A percentile compares a stretch with the other conserved stretches of the same genome.
phyloP scores from a whole-genome alignment of 2,113 vertebrate species.

The Leptosomus discolor region DNA sequence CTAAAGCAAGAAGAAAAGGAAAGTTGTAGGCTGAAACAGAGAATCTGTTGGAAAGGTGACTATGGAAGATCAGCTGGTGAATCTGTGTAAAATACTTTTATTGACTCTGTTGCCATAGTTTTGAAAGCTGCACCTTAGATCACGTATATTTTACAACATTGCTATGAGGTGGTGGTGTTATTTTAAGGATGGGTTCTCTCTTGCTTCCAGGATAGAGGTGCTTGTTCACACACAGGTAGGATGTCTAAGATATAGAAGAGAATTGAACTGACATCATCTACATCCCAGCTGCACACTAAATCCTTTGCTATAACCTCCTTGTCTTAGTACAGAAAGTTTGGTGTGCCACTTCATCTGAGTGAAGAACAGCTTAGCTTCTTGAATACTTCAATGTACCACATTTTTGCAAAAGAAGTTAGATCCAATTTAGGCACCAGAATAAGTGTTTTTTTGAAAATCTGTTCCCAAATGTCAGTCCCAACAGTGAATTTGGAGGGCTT shows the following conservation, averaged over 20 bases:
- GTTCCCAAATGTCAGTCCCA: conserved; percentile 19
- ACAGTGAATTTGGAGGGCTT: neutral
- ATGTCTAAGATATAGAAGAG: neutral
- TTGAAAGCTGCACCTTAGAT: neutral
- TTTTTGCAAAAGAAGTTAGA: neutral
- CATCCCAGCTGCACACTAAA: neutral
- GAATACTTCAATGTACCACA: neutral
- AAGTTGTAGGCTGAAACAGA: neutral
- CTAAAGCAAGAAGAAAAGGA: neutral
- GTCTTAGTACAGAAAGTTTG: neutral
- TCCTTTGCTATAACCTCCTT: neutral
- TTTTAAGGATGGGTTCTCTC: neutral
- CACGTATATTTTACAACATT: neutral
- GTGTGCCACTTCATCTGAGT: neutral
- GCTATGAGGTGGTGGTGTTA: neutral
- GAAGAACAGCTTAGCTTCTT: neutral
- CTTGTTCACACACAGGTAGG: neutral
- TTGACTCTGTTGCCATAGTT: neutral
- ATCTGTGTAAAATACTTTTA: neutral
- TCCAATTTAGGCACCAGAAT: neutral
- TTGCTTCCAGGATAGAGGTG: neutral
- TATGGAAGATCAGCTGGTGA: neutral
- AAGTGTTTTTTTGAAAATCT: neutral
- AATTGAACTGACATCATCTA: neutral
- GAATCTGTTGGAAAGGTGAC: neutral